A percentile compares a stretch with the other conserved stretches of the same genome.
Evolutionary conservation across 2,113 vertebrate genomes (phyloP).

Genomic region (western clawed frog (Xenopus tropicalis)): DNA sequence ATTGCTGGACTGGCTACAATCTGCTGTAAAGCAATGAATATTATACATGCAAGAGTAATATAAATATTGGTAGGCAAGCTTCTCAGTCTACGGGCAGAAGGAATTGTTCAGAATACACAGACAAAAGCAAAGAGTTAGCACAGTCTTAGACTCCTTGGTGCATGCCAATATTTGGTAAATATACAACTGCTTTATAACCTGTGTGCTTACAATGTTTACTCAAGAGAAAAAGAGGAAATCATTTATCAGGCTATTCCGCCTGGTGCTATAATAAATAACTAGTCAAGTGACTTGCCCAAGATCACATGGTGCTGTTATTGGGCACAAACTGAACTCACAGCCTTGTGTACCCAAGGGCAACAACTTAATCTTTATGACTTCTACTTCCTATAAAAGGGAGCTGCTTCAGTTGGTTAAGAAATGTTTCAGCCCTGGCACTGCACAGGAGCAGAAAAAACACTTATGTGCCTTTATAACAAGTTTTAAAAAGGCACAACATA

Average conservation of each 20-base stretch:
- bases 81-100: too few species aligned
- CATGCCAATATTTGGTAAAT: slow-evolving; percentile 16
- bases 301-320: not conserved
- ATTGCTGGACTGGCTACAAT: too few species aligned
- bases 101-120: too few species aligned
- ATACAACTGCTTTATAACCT: slow-evolving; percentile 9
- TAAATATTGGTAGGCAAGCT: too few species aligned
- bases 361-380: slow-evolving; percentile 6
- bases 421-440: not conserved
- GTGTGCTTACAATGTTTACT: slow-evolving; percentile 22
- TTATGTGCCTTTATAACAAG: not conserved
- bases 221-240: slow-evolving; percentile 16
- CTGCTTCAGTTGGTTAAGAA: not conserved
- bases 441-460: not conserved
- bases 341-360: not conserved
- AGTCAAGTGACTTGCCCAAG: slow-evolving; percentile 22
- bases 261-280: slow-evolving; percentile 23
- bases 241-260: slow-evolving; percentile 21
- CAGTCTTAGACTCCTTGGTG: not conserved
- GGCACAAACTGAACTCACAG: not conserved
- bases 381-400: not conserved
- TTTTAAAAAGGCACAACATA: too few species aligned
- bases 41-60: too few species aligned
- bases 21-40: too few species aligned
- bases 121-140: too few species aligned